Base-by-base conservation (phyloP, 2,888 invertebrate genomes). In the Pristionchus maxplancki region DNA sequence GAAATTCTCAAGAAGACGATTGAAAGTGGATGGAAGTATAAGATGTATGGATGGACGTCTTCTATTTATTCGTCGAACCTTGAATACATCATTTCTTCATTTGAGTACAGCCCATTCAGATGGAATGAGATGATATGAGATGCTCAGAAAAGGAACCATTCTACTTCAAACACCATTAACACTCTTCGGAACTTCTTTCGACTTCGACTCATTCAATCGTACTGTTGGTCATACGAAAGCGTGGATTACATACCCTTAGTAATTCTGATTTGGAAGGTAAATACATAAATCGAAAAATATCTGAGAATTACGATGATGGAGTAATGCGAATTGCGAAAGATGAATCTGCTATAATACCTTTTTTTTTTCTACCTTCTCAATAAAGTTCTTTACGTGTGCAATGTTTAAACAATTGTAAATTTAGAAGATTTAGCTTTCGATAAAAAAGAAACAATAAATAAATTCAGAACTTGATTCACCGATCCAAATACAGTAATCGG, bases 71-170 rank as follows among this genome's bases (percentile, higher is more conserved):
- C 74, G 20, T 40, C 74, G 37, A 74, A 74, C 74, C 6, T 74
- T 74, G 40, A 78, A 44, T 78, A 44, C 78, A 78, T 78, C 78
- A 78, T 78, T 78, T 48, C 40, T 78, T 78, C 48, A 78, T 78
- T 78, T 78, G 78, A 78, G 78, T 78, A 28, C 15, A 78, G 78
- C 44, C 78, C 44, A 44, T 78, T 78, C 78, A 44, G 78, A 78
- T 78, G 78, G 78, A 78, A 78, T 78, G 78, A 78, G 78, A 78
- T 78, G 78, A 78, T 78, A 78, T 28, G 74, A 44, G 74, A 28
- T 3, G 71, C 71, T 71, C 71, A 78, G 78, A 78, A 78, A 78
- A 28, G 78, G 58, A n/a, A n/a, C 34, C 74, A 11, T 74, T 20
- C 6, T 24, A 78, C 78, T 78, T 78, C 78, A 78, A 78, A 78